Percentiles rank a stretch among this genome's conserved stretches.
These are phyloP conservation scores for Oscheius sp. DNA, from an alignment of 1,140 invertebrate genomes.

Conservation along the genomic window DNA sequence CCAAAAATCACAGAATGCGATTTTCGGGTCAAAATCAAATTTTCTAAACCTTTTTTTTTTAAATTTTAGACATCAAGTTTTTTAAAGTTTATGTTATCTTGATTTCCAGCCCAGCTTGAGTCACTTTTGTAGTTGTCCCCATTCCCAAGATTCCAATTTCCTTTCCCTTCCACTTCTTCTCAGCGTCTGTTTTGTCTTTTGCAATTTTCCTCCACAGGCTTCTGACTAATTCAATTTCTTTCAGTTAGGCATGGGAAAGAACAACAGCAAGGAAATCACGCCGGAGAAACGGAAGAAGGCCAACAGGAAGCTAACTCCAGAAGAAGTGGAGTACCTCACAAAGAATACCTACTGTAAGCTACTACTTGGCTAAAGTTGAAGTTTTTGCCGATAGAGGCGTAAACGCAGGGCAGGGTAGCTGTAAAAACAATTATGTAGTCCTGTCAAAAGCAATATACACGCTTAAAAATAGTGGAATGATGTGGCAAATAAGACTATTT, in stretches of 20 bases:
- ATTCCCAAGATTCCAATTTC: not conserved
- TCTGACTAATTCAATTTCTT: not conserved
- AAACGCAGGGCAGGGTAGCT: too few relatives aligned
- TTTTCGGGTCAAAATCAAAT: too few relatives aligned
- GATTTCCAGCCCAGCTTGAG: not conserved
- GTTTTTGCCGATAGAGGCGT: too few relatives aligned
- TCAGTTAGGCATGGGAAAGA: constrained; percentile 17
- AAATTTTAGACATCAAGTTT: too few relatives aligned
- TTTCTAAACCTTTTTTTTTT: too few relatives aligned
- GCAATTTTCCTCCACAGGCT: not conserved
- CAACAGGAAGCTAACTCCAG: constrained; percentile 49
- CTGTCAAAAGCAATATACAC: not conserved
- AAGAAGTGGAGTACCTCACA: constrained; percentile 51
- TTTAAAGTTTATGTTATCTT: too few relatives aligned
- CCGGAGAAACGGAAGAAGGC: constrained; percentile 44
- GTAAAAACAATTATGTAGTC: too few relatives aligned
- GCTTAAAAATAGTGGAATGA: not conserved
- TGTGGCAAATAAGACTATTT: not conserved
- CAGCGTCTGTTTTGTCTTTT: too few relatives aligned
- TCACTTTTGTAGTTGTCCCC: not conserved
- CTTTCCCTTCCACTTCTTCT: too few relatives aligned
- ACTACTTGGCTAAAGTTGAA: not conserved
- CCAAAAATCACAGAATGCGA: too few relatives aligned
- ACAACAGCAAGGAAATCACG: constrained; percentile 7
- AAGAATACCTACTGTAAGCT: constrained; percentile 53